These are phyloP conservation scores for Pecten maximus DNA, from an alignment of 2,888 invertebrate genomes.

Conservation along the genomic window DNA sequence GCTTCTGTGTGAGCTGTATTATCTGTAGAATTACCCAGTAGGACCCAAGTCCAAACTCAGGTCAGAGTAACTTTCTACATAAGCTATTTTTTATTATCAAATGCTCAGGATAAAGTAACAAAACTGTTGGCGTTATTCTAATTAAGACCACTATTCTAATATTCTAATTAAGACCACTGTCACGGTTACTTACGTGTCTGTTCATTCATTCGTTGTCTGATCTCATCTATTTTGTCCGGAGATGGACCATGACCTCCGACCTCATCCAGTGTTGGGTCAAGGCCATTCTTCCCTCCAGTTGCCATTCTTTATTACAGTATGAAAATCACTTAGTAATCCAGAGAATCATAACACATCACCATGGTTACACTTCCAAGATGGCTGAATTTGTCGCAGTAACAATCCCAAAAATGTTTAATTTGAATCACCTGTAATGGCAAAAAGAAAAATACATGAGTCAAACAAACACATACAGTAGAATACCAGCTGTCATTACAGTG, in stretches of 20 bases:
- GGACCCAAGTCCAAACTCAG: no score
- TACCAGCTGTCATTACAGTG: no score
- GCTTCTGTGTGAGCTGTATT: no score
- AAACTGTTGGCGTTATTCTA: no score
- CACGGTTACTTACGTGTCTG: slow-evolving; percentile 18
- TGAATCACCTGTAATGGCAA: background rate
- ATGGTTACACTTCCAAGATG: slow-evolving; percentile 1
- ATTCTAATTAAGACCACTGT: background rate
- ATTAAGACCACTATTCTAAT: no score
- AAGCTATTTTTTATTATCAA: no score
- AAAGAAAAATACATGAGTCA: background rate
- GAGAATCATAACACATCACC: background rate
- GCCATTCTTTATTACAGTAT: background rate
- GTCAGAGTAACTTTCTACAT: no score
- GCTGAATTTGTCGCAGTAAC: background rate
- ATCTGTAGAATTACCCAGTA: no score
- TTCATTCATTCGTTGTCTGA: slow-evolving; percentile 33
- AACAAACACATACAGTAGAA: no score
- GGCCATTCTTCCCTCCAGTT: background rate
- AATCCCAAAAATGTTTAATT: background rate
- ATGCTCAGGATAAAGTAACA: no score
- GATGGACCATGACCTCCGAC: slow-evolving; percentile 7
- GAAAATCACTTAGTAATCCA: slow-evolving; percentile 29
- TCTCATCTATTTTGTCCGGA: slow-evolving; percentile 10
- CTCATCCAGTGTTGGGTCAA: background rate